Evolutionary conservation across 2,113 vertebrate genomes (phyloP).

Genomic region (Psammodynastes pulverulentus): DNA sequence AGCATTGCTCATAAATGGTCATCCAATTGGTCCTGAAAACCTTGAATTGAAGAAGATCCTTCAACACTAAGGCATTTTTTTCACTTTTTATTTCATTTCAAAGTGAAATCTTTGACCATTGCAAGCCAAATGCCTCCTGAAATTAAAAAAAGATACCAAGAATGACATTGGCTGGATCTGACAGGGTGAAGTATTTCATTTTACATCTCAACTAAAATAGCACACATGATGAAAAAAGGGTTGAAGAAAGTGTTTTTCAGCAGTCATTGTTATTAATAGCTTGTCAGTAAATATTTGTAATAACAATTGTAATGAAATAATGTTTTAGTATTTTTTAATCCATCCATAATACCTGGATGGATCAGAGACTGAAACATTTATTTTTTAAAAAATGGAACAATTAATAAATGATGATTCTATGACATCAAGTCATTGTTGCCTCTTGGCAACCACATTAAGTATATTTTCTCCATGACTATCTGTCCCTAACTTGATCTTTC

Average conservation of each 20-base stretch:
- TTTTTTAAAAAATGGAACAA: not conserved
- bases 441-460: not conserved
- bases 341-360: not conserved
- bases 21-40: not conserved
- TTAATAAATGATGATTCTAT: not conserved
- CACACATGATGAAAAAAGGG: not conserved
- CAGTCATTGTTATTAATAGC: not conserved
- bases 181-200: not conserved
- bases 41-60: not conserved
- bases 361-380: not conserved
- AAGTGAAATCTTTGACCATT: not conserved
- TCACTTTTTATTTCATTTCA: not conserved
- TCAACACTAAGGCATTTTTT: not conserved
- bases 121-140: not conserved
- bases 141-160: not conserved
- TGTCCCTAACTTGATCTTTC: not conserved
- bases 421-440: not conserved
- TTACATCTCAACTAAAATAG: not conserved
- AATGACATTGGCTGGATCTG: not conserved
- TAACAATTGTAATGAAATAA: not conserved
- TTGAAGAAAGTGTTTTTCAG: not conserved
- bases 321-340: not conserved
- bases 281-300: not conserved
- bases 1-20: not conserved
- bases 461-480: not conserved